Percentiles rank a stretch among this genome's conserved stretches.
phyloP scores from a whole-genome alignment of 2,113 vertebrate genomes.

The rabbit (Oryctolagus cuniculus) region mOryCun1.1 NC_091433.1:26710001-26710500 shows the following conservation, averaged over 20 bases:
- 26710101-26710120: accelerated
- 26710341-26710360: background rate
- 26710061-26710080: background rate
- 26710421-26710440: background rate
- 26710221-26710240: background rate
- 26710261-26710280: background rate
- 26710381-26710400: background rate
- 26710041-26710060: background rate
- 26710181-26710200: background rate
- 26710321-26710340: background rate
- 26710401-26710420: background rate
- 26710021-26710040: background rate
- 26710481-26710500: background rate
- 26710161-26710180: background rate
- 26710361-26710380: background rate
- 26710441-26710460: background rate
- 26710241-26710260: background rate
- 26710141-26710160: background rate
- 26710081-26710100: background rate
- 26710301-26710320: background rate
- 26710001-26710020: background rate
- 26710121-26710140: background rate
- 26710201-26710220: background rate
- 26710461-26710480: background rate
- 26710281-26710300: background rate